These are phyloP conservation scores for Arbacia lixula DNA, from an alignment of 53 echinoderm and acorn worm species.

Conservation along the genomic window DNA sequence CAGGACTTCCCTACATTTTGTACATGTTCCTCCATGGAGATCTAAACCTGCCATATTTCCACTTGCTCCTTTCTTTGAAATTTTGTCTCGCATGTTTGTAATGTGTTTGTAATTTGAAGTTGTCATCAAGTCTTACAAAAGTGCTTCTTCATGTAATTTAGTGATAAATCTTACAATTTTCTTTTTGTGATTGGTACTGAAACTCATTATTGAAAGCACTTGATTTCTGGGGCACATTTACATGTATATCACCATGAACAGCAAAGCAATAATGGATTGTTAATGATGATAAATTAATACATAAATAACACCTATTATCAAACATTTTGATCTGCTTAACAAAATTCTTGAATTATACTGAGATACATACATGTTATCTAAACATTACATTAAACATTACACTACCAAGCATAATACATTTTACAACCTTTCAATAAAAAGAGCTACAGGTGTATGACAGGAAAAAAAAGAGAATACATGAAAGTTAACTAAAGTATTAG, in stretches of 20 bases:
- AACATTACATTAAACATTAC: too few species aligned
- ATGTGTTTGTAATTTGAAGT: not conserved
- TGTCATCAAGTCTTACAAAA: slow-evolving; percentile 8
- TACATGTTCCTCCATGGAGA: too few species aligned
- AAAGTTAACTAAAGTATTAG: too few species aligned
- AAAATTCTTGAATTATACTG: too few species aligned
- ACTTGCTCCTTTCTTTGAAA: slow-evolving; percentile 6
- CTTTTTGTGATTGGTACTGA: slow-evolving; percentile 1
- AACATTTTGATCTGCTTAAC: too few species aligned
- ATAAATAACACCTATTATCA: slow-evolving; percentile 1
- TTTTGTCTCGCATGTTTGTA: slow-evolving; percentile 14
- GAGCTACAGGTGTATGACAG: too few species aligned
- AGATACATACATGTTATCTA: too few species aligned
- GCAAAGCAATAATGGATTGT: slow-evolving; percentile 35
- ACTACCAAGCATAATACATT: too few species aligned
- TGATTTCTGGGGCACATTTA: slow-evolving; percentile 23
- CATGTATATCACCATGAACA: not conserved
- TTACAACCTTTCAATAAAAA: too few species aligned
- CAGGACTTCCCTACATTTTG: slow-evolving; percentile 20
- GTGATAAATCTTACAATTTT: slow-evolving; percentile 23
- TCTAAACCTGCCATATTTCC: not conserved
- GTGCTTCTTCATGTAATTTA: slow-evolving; percentile 24
- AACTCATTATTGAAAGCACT: slow-evolving; percentile 26
- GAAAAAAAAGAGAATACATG: too few species aligned
- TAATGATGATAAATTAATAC: slow-evolving; percentile 18